Percentiles rank a stretch among this genome's conserved stretches.
Evolutionary conservation across 2,797 vertebrate species (phyloP).

Genomic region (Onychomys torridus): DNA sequence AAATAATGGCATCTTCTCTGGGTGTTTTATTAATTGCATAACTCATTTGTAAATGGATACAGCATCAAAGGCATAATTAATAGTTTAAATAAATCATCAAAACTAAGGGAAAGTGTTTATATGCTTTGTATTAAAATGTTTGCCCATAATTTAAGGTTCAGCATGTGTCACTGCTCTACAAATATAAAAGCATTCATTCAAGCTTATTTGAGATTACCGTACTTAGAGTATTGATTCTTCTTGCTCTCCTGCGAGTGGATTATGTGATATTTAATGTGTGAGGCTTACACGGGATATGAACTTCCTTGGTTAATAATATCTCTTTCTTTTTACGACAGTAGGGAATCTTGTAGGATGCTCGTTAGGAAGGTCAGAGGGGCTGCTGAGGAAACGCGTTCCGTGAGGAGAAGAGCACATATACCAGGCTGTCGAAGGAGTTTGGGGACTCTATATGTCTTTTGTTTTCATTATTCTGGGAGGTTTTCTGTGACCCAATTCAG

Average conservation of each 20-base stretch:
- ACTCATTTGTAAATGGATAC: slow-evolving; percentile 37
- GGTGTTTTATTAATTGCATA: slow-evolving; percentile 35
- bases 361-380: slow-evolving; percentile 62
- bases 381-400: background rate
- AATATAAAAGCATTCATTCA: slow-evolving; percentile 69
- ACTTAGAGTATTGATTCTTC: slow-evolving; percentile 70
- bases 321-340: slow-evolving; percentile 56
- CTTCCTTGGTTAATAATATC: slow-evolving; percentile 67
- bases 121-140: slow-evolving; percentile 72
- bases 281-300: slow-evolving; percentile 67
- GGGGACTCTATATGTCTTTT: slow-evolving; percentile 43
- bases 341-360: slow-evolving; percentile 58
- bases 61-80: slow-evolving; percentile 68
- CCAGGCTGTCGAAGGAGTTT: background rate
- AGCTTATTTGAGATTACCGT: slow-evolving; percentile 69
- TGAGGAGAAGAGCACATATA: background rate
- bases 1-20: slow-evolving; percentile 15
- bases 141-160: slow-evolving; percentile 70
- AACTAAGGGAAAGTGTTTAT: slow-evolving; percentile 67
- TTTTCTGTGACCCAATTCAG: slow-evolving; percentile 73
- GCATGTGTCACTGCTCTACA: slow-evolving; percentile 57
- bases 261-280: slow-evolving; percentile 71
- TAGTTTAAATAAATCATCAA: slow-evolving; percentile 62
- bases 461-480: slow-evolving; percentile 61
- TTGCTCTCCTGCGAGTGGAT: slow-evolving; percentile 45